Evolutionary conservation across 2,888 invertebrate genomes (phyloP).

Genomic region (Dysmachus trigonus): DNA sequence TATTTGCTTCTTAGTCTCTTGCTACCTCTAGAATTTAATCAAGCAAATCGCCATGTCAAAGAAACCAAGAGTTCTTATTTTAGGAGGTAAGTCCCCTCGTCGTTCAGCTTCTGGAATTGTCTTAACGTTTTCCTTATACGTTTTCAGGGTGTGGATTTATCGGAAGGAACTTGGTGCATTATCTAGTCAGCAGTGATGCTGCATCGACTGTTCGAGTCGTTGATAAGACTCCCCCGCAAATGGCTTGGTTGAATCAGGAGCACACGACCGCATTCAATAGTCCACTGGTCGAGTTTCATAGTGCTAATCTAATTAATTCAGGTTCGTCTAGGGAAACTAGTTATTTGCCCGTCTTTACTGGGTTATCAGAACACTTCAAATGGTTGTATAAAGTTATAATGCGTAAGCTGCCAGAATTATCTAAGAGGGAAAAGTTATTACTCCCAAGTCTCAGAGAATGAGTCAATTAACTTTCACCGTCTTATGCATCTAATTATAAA

Average conservation of each 20-base stretch:
- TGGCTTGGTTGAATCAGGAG: constrained; percentile 84
- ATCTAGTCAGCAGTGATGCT: constrained; percentile 80
- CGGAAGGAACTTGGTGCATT: constrained; percentile 86
- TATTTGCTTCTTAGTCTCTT: background rate
- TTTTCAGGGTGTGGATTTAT: constrained; percentile 89
- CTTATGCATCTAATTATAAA: background rate
- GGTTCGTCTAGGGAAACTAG: constrained; percentile 66
- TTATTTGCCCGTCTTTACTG: background rate
- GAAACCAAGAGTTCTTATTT: constrained; percentile 62
- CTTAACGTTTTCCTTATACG: background rate
- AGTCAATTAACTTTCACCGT: background rate
- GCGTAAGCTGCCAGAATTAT: background rate
- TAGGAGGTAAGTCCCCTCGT: constrained; percentile 58
- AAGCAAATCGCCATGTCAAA: constrained; percentile 50
- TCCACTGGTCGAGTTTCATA: constrained; percentile 84
- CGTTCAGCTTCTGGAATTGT: background rate
- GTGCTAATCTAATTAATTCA: constrained; percentile 89
- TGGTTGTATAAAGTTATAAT: background rate
- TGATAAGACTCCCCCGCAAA: constrained; percentile 93
- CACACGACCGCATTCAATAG: constrained; percentile 79
- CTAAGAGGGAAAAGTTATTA: background rate
- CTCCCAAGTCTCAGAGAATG: background rate
- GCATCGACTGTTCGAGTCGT: constrained; percentile 81
- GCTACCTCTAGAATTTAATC: background rate
- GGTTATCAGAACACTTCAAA: background rate